Evolutionary conservation across 2,797 vertebrate species (phyloP), one percentile per base, ranked within the genome.

Genomic region (Gastrophryne carolinensis): DNA sequence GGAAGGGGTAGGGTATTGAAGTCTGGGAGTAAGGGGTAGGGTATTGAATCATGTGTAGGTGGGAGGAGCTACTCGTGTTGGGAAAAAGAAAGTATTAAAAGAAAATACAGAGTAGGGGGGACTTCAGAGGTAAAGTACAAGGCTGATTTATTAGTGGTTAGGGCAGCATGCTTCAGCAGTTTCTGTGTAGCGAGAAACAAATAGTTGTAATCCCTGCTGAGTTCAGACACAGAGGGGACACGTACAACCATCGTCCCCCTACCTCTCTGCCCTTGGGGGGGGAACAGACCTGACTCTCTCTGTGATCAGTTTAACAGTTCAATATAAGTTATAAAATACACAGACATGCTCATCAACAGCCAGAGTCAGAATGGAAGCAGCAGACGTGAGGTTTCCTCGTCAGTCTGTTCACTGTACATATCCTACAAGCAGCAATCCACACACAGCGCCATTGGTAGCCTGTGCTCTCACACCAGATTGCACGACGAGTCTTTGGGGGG

Each of bases 81-180:
- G n/a, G 37, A 41, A 41, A 41, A 41, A 15, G 11, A 3, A 41
- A 15, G 37, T 12, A 41, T 4, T 41, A 41, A 41, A 41, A 41
- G 52, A 41, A 4, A n/a, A 19, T 24, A 39, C 12, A 4, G 35
- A 10, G 35, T 8, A 10, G 37, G 13, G 26, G n/a, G 3, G 27
- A 13, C 11, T n/a, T 17, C 24, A 54, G 17, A 24, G 19, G 34
- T 34, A 17, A 32, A 17, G 19, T 44, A 32, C 39, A 34, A 57
- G 12, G 41, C 32, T 27, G 64, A 11, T 75, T 34, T 74, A 66
- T 47, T 74, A 68, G 56, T 68, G 64, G 54, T 68, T 73, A 56
- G 17, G 50, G 32, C 30, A 41, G 30, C 62, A 74, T 66, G 72
- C 53, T 44, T 66, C 17, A 23, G 60, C 49, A 61, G 29, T 61